A percentile compares a stretch with the other conserved stretches of the same genome.
phyloP scores from a whole-genome alignment of 2,113 vertebrate genomes.

The Cardinalis cardinalis region DNA sequence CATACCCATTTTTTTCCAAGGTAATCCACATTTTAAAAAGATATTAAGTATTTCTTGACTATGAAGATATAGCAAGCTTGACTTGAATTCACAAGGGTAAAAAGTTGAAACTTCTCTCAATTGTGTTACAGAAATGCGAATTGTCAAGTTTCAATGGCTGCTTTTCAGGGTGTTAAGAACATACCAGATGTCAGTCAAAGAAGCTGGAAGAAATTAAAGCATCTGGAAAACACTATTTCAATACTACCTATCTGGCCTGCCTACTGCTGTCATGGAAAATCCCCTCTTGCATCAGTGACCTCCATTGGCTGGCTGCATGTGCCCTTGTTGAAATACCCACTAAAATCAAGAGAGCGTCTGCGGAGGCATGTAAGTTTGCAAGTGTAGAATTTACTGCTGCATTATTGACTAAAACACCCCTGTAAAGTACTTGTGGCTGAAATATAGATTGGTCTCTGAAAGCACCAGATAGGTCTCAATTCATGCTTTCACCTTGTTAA shows the following conservation, averaged over 20 bases:
- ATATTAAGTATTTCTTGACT: background rate
- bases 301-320: background rate
- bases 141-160: background rate
- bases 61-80: background rate
- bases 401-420: background rate
- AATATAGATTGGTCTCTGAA: background rate
- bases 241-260: background rate
- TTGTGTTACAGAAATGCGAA: background rate
- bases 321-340: background rate
- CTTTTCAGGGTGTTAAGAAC: background rate
- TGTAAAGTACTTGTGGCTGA: background rate
- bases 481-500: background rate
- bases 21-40: rapidly evolving
- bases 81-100: background rate
- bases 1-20: background rate
- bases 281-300: background rate
- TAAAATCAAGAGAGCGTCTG: background rate
- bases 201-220: background rate
- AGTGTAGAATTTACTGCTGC: background rate
- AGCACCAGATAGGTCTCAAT: background rate
- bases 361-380: background rate
- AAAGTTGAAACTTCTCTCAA: background rate
- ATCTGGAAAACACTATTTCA: background rate
- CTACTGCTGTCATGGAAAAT: background rate
- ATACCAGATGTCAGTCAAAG: background rate